phyloP scores from a whole-genome alignment of 2,888 invertebrate species.

The Stramonita haemastoma region DNA sequence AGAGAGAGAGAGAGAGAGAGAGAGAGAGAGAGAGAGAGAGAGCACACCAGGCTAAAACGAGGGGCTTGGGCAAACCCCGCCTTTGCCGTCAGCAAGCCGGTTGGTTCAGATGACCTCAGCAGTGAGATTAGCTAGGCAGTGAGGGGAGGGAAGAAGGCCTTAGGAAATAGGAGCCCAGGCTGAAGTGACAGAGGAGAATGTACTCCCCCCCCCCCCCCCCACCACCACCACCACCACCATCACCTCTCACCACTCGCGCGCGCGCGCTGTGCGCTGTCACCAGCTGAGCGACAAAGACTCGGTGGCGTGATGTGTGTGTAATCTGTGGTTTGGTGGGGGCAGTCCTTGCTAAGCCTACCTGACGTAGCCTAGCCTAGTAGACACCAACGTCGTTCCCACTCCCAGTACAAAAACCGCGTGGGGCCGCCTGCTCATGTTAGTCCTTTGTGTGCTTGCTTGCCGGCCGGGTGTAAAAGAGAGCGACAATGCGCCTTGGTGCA shows the following conservation, averaged over 20 bases:
- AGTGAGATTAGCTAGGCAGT: background rate
- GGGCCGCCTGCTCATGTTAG: too few relatives aligned
- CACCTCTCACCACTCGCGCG: too few relatives aligned
- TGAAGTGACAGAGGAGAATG: too few relatives aligned
- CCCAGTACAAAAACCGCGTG: background rate
- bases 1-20: background rate
- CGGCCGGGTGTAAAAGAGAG: background rate
- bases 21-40: background rate
- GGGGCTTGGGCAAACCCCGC: background rate
- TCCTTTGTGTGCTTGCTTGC: too few relatives aligned
- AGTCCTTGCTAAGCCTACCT: too few relatives aligned
- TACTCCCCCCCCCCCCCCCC: too few relatives aligned
- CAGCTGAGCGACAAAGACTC: background rate
- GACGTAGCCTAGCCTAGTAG: too few relatives aligned
- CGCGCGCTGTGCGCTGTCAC: slow-evolving; percentile 15
- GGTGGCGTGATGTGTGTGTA: slow-evolving; percentile 7
- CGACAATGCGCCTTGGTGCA: background rate
- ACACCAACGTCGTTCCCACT: too few relatives aligned
- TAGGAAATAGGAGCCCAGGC: too few relatives aligned
- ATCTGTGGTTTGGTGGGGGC: too few relatives aligned
- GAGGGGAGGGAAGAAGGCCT: background rate
- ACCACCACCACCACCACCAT: too few relatives aligned
- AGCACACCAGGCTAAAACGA: background rate
- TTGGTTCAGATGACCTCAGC: slow-evolving; percentile 5
- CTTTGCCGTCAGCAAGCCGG: slow-evolving; percentile 1